Evolutionary conservation across 2,113 vertebrate genomes (phyloP).

Genomic region (Acanthochromis polyacanthus): DNA sequence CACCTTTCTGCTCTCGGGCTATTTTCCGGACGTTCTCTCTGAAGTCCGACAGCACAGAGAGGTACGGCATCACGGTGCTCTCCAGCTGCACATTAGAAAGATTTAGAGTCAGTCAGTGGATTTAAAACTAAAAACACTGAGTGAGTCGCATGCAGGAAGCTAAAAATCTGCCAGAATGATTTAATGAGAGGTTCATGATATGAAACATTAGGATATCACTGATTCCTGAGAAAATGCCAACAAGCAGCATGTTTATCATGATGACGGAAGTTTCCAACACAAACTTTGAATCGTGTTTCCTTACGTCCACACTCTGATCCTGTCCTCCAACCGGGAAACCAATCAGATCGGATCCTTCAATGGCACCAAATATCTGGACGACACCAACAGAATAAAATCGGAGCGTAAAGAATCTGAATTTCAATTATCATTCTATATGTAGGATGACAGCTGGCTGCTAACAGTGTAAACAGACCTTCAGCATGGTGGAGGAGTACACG

Average conservation of each 20-base stretch:
- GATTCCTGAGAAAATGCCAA: too few species aligned
- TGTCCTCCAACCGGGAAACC: constrained; percentile 93
- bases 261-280: not conserved
- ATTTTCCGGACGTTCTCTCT: constrained; percentile 92
- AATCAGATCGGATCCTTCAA: constrained; percentile 89
- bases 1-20: constrained; percentile 93
- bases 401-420: not conserved
- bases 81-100: constrained; percentile 85
- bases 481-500: constrained; percentile 90
- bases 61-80: constrained; percentile 93
- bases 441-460: too few species aligned
- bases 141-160: too few species aligned
- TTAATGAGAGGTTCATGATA: too few species aligned
- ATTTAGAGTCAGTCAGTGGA: too few species aligned
- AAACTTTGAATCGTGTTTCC: constrained; percentile 60
- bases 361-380: constrained; percentile 92
- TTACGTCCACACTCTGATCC: constrained; percentile 86
- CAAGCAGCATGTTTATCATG: too few species aligned
- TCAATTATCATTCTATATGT: too few species aligned
- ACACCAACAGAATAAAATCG: not conserved
- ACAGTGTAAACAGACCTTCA: too few species aligned
- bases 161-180: too few species aligned
- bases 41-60: constrained; percentile 92
- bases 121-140: too few species aligned
- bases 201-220: too few species aligned